phyloP scores from a whole-genome alignment of 1,140 invertebrate species.

The Marisa cornuarietis region DNA sequence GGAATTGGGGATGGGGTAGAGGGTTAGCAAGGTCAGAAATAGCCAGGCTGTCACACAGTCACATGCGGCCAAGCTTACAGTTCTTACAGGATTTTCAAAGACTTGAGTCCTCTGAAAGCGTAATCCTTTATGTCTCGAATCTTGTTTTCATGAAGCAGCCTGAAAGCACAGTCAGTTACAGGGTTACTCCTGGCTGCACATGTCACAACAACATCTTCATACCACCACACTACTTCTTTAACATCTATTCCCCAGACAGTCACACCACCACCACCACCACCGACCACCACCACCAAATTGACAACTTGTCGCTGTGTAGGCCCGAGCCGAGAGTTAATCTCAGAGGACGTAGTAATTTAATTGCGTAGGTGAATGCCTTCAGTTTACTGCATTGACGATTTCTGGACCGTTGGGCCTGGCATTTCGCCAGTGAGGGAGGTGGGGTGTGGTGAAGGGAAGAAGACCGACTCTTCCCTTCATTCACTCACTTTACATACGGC shows the following conservation, averaged over 20 bases:
- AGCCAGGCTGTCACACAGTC: slow-evolving; percentile 14
- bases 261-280: background rate
- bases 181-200: too few relatives aligned
- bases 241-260: background rate
- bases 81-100: slow-evolving; percentile 44
- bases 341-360: too few relatives aligned
- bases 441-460: too few relatives aligned
- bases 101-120: slow-evolving; percentile 48
- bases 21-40: slow-evolving; percentile 28
- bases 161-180: slow-evolving; percentile 21
- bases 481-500: too few relatives aligned
- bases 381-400: too few relatives aligned
- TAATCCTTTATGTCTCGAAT: slow-evolving; percentile 37
- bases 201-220: too few relatives aligned
- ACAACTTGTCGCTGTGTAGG: background rate
- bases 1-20: slow-evolving; percentile 6
- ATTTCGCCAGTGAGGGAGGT: too few relatives aligned
- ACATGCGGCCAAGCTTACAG: background rate
- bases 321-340: too few relatives aligned
- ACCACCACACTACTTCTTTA: too few relatives aligned
- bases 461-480: too few relatives aligned
- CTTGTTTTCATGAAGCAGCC: slow-evolving; percentile 44
- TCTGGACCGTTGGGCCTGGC: too few relatives aligned
- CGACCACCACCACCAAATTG: background rate
- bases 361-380: too few relatives aligned